A percentile compares a stretch with the other conserved stretches of the same genome.
Evolutionary conservation across 30 jellyfish, hydroid and myxozoan species (phyloP).

Genomic region (Turritopsis rubra): DNA sequence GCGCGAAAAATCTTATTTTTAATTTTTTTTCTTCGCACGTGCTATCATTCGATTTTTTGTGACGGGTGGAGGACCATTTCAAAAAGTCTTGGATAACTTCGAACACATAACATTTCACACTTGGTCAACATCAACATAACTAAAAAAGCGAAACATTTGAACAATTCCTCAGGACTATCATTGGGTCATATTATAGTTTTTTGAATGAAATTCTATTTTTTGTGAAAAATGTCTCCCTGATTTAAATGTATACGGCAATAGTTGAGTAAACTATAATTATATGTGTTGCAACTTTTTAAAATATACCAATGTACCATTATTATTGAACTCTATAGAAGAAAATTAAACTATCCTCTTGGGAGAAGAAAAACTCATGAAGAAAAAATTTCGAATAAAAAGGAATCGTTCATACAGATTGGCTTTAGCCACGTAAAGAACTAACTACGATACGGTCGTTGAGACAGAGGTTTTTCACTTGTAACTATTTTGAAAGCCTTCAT

Average conservation of each 20-base stretch:
- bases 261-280: not conserved
- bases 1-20: not conserved
- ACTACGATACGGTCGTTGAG: not conserved
- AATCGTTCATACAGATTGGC: constrained; percentile 7
- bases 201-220: not conserved
- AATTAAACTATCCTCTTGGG: not conserved
- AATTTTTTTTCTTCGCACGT: not conserved
- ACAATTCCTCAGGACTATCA: not conserved
- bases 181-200: not conserved
- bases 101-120: not conserved
- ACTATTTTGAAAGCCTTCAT: not conserved
- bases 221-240: not conserved
- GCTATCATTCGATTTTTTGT: not conserved
- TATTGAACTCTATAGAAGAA: not conserved
- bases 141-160: not conserved
- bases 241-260: not conserved
- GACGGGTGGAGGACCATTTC: not conserved
- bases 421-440: not conserved
- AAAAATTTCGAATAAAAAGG: constrained; percentile 3
- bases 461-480: not conserved
- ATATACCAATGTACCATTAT: not conserved
- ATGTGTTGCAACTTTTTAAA: constrained; percentile 12
- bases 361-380: constrained; percentile 13
- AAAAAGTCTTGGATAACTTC: not conserved
- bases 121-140: not conserved